These are phyloP conservation scores for Drosophila lacertosa DNA, from an alignment of 1,140 invertebrate species.

Conservation along the genomic window DNA sequence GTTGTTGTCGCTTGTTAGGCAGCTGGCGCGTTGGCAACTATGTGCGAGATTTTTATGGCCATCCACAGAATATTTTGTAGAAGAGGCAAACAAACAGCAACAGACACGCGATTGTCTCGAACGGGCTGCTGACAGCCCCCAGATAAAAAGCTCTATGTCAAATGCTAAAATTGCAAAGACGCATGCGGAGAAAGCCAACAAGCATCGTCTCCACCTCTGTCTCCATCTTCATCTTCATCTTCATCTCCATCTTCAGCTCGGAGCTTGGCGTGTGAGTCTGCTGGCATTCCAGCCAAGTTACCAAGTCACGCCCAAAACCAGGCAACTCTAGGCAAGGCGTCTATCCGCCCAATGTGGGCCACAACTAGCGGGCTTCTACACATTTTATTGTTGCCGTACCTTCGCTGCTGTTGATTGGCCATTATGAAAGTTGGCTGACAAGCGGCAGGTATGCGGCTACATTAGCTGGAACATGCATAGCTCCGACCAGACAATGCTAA, in stretches of 20 bases:
- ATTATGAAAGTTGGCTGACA: conserved; percentile 68
- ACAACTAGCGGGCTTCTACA: conserved; percentile 18
- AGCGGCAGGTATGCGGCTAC: conserved; percentile 41
- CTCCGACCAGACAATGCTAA: conserved; percentile 51
- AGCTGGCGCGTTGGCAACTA: conserved; percentile 36
- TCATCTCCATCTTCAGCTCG: too few relatives aligned
- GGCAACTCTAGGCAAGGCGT: too few relatives aligned
- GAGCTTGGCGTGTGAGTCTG: conserved; percentile 35
- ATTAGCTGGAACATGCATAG: conserved; percentile 35
- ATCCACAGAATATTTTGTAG: conserved; percentile 69
- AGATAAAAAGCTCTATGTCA: conserved; percentile 82
- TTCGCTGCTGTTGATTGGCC: conserved; percentile 55
- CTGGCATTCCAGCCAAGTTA: conserved; percentile 41
- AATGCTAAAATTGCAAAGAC: conserved; percentile 69
- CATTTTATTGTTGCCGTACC: conserved; percentile 2
- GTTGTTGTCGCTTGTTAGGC: conserved; percentile 45
- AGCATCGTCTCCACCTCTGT: conserved; percentile 6
- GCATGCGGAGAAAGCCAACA: conserved; percentile 61
- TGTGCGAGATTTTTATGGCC: conserved; percentile 74
- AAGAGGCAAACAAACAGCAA: conserved; percentile 57
- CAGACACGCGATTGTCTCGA: conserved; percentile 75
- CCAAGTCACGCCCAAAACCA: too few relatives aligned
- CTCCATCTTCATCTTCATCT: neutral
- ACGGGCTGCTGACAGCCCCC: conserved; percentile 64
- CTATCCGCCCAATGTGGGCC: conserved; percentile 58